A percentile compares a stretch with the other conserved stretches of the same genome.
These are phyloP conservation scores for Ennomos erosarius DNA, from an alignment of 2,888 invertebrate species.

Conservation along the genomic window DNA sequence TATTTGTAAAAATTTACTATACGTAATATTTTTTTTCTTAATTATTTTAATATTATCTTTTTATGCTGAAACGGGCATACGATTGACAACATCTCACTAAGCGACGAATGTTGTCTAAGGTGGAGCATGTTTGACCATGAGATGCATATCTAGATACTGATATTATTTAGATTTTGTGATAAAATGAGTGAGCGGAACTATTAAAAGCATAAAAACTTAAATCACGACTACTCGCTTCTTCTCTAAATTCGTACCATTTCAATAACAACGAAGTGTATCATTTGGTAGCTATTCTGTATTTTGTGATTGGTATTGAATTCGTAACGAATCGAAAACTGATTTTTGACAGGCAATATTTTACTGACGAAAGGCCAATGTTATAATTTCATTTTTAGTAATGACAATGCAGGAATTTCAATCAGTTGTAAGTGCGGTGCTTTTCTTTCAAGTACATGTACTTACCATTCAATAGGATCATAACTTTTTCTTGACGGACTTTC, in stretches of 20 bases:
- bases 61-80: no score
- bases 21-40: no score
- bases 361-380: conserved; percentile 39
- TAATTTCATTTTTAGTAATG: conserved; percentile 40
- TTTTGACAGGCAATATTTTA: conserved; percentile 68
- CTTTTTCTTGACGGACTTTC: conserved; percentile 26
- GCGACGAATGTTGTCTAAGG: no score
- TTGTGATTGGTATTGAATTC: conserved; percentile 73
- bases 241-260: conserved; percentile 36
- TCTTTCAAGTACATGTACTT: conserved; percentile 15
- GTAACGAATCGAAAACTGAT: conserved; percentile 73
- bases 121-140: no score
- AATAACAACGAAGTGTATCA: conserved; percentile 42
- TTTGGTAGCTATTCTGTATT: conserved; percentile 54
- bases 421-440: conserved; percentile 15
- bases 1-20: no score
- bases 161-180: no score
- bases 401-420: conserved; percentile 33
- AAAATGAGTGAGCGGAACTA: no score
- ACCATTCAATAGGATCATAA: conserved; percentile 10
- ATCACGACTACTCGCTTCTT: conserved; percentile 21
- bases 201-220: no score
- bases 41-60: no score
- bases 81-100: no score
- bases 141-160: no score